phyloP scores from a whole-genome alignment of 1,140 invertebrate species.

The Atta texana region DNA sequence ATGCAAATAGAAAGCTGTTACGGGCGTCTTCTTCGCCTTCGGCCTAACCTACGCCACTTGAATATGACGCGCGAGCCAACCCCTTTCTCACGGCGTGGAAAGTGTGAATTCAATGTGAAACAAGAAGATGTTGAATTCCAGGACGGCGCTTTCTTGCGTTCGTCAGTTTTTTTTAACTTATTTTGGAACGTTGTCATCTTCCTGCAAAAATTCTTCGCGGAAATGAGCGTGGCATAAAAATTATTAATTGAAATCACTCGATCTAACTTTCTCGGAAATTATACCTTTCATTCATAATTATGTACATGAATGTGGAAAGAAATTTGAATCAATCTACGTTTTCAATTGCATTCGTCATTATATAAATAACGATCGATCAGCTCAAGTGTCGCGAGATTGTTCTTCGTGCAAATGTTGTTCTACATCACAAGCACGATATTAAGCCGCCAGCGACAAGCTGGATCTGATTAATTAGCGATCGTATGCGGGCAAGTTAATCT shows the following conservation, averaged over 20 bases:
- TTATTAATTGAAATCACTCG: background rate
- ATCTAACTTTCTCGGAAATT: background rate
- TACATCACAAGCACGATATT: constrained; percentile 40
- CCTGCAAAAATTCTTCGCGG: background rate
- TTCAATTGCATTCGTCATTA: background rate
- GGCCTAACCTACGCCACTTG: constrained; percentile 71
- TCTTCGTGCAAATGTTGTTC: constrained; percentile 26
- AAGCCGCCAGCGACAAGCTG: constrained; percentile 67
- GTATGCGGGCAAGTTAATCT: constrained; percentile 76
- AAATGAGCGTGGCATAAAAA: background rate
- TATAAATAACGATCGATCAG: background rate
- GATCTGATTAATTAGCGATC: constrained; percentile 77
- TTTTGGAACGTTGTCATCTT: constrained; percentile 46
- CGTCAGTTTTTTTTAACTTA: constrained; percentile 60
- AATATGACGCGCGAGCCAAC: constrained; percentile 71
- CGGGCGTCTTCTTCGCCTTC: constrained; percentile 77
- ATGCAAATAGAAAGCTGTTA: constrained; percentile 87
- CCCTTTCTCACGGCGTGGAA: constrained; percentile 77
- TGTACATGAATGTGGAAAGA: background rate
- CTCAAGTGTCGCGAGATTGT: constrained; percentile 14
- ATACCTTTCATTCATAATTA: background rate
- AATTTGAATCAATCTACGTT: background rate
- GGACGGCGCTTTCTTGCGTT: constrained; percentile 12
- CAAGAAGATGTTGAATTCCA: background rate
- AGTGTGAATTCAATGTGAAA: constrained; percentile 78